Conservation (phyloP, 1,140 invertebrate species). For the Vanessa tameamea region DNA sequence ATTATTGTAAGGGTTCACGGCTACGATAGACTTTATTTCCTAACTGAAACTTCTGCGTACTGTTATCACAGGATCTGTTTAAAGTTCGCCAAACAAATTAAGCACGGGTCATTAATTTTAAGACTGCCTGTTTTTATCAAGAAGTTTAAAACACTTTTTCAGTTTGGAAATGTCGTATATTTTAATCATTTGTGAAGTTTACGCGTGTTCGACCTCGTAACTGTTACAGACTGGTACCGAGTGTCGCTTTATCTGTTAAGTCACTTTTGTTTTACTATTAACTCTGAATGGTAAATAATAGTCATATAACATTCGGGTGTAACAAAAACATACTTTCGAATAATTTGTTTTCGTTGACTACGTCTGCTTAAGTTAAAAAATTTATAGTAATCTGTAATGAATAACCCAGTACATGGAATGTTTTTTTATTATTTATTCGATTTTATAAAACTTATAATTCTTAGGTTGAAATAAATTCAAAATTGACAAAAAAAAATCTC, state of each 20-base stretch:
- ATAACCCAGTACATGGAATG: too few relatives aligned
- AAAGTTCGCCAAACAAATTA: conserved; percentile 41
- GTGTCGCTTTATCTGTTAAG: conserved; percentile 31
- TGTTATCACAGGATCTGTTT: conserved; percentile 41
- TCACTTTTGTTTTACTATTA: conserved; percentile 22
- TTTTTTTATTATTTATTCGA: too few relatives aligned
- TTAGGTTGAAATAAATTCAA: too few relatives aligned
- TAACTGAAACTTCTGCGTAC: conserved; percentile 35
- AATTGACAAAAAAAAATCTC: too few relatives aligned
- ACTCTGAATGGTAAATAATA: conserved; percentile 11
- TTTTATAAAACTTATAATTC: too few relatives aligned
- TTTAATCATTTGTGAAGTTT: conserved; percentile 34
- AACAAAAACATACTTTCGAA: not conserved
- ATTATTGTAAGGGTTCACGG: conserved; percentile 24
- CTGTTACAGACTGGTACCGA: conserved; percentile 37
- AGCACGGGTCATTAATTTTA: conserved; percentile 40
- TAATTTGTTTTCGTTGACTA: not conserved
- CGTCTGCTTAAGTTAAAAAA: not conserved
- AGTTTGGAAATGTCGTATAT: conserved; percentile 31
- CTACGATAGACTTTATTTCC: conserved; percentile 23
- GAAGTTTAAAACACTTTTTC: conserved; percentile 41
- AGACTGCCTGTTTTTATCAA: conserved; percentile 37
- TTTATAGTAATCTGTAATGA: not conserved
- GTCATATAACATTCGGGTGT: conserved; percentile 8
- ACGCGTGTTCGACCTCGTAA: conserved; percentile 27